Evolutionary conservation across 2,888 invertebrate genomes (phyloP).

Genomic region (Orthosia incerta): DNA sequence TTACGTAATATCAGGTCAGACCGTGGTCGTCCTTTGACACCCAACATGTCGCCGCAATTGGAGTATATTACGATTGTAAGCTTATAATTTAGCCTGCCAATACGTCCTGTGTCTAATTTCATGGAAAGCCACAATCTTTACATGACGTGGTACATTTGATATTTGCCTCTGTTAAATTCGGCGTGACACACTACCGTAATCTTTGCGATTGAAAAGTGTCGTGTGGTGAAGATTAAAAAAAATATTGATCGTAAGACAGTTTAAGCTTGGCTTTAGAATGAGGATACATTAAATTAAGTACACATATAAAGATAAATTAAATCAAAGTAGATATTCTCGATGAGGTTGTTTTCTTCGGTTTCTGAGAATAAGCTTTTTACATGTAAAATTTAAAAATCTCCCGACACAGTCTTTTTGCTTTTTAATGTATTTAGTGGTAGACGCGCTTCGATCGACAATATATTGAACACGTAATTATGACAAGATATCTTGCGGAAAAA

Average conservation of each 20-base stretch:
- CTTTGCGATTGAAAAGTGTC: neutral
- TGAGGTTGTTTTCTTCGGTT: neutral
- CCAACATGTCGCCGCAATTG: conserved; percentile 20
- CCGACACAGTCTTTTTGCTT: no score
- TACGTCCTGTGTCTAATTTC: conserved; percentile 7
- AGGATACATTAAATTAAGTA: no score
- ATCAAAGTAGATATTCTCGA: neutral
- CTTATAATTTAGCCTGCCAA: conserved; percentile 27
- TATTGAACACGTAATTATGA: no score
- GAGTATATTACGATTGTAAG: conserved; percentile 35
- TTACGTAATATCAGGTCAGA: conserved; percentile 46
- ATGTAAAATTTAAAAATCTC: no score
- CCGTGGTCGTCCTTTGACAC: conserved; percentile 45
- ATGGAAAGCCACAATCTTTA: no score
- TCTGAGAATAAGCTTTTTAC: no score
- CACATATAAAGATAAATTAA: neutral
- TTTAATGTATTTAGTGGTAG: no score
- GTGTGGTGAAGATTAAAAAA: neutral
- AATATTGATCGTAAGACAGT: neutral
- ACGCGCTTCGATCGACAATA: no score
- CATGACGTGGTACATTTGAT: no score
- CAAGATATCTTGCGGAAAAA: no score
- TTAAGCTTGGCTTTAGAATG: neutral
- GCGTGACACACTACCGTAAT: neutral
- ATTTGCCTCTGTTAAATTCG: neutral